Evolutionary conservation across 2,888 invertebrate species (phyloP).

Genomic region (Erebia palarica): DNA sequence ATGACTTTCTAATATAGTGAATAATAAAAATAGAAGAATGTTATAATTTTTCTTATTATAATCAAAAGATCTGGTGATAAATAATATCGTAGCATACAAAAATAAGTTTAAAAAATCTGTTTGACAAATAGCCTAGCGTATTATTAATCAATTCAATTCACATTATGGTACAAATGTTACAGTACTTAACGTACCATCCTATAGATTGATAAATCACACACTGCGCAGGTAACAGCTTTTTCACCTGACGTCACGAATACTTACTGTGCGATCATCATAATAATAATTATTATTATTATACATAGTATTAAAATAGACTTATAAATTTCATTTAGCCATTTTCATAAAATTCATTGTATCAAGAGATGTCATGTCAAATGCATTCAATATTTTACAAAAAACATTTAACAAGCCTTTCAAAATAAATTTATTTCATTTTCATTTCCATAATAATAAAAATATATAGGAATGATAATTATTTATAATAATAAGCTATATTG

Average conservation of each 20-base stretch:
- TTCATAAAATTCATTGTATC: constrained; percentile 5
- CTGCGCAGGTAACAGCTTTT: too few relatives aligned
- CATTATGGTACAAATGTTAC: background rate
- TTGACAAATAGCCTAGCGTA: constrained; percentile 3
- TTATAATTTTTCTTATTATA: background rate
- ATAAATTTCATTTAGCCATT: background rate
- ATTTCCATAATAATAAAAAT: constrained; percentile 5
- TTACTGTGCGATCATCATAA: background rate
- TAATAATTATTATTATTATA: background rate
- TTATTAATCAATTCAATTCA: background rate
- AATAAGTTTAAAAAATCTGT: background rate
- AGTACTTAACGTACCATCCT: background rate
- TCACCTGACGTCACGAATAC: too few relatives aligned
- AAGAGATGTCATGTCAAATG: constrained; percentile 1
- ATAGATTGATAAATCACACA: too few relatives aligned
- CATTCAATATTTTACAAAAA: background rate
- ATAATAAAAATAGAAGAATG: constrained; percentile 15
- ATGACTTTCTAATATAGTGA: constrained; percentile 5
- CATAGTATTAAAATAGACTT: background rate
- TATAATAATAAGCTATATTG: too few relatives aligned
- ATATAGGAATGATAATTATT: constrained; percentile 1
- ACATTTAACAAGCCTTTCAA: background rate
- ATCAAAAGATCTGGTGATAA: background rate
- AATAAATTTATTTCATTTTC: constrained; percentile 4
- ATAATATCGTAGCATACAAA: constrained; percentile 4